These are phyloP conservation scores for Semaprochilodus insignis DNA, from an alignment of 2,797 vertebrate species.

Conservation along the genomic window DNA sequence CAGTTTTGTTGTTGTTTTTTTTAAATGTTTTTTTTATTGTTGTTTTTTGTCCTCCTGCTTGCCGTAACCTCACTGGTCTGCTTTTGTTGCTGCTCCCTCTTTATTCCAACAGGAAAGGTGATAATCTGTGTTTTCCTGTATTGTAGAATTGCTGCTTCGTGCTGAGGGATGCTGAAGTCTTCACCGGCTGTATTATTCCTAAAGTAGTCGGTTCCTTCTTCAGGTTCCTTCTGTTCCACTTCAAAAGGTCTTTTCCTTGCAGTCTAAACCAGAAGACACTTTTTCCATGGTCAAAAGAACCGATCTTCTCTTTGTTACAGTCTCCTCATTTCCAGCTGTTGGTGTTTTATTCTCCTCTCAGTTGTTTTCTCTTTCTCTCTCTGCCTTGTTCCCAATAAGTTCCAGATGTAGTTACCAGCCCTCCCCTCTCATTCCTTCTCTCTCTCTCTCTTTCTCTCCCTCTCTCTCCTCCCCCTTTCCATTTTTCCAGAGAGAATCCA, in stretches of 20 bases:
- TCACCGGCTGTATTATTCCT: not conserved
- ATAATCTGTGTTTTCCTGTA: not conserved
- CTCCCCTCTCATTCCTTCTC: conserved; percentile 27
- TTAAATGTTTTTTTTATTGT: not conserved
- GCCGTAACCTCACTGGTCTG: not conserved
- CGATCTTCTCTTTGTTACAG: not conserved
- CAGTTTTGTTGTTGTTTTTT: not conserved
- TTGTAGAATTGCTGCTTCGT: not conserved
- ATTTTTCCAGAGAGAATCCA: conserved; percentile 44
- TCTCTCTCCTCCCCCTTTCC: conserved; percentile 39
- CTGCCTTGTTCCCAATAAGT: conserved; percentile 60
- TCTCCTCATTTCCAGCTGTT: conserved; percentile 16
- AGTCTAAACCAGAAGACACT: not conserved
- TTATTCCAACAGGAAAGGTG: not conserved
- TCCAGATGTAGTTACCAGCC: conserved; percentile 64
- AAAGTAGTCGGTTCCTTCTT: conserved; percentile 17
- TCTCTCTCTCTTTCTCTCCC: conserved; percentile 16
- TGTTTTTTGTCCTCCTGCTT: not conserved
- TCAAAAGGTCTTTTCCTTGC: not conserved
- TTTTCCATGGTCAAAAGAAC: not conserved
- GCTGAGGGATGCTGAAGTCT: not conserved
- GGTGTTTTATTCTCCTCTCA: conserved; percentile 14
- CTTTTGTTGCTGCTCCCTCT: not conserved
- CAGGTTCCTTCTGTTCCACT: not conserved
- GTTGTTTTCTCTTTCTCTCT: conserved; percentile 12